phyloP scores from a whole-genome alignment of 2,888 invertebrate species.

The Dryomyza anilis region DNA sequence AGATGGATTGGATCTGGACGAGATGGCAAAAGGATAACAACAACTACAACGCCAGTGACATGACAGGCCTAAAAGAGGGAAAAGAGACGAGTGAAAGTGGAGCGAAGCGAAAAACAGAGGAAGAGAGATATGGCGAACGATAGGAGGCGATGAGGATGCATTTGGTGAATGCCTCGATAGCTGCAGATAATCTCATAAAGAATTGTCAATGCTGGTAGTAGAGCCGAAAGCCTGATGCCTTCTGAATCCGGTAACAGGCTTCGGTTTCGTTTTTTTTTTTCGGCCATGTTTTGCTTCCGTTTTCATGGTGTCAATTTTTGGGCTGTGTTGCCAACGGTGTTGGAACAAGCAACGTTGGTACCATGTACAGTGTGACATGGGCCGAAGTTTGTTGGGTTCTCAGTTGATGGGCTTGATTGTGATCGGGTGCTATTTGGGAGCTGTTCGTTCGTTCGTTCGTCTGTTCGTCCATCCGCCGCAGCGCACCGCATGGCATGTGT shows the following conservation, averaged over 20 bases:
- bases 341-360: not conserved
- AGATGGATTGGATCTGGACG: not conserved
- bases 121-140: not conserved
- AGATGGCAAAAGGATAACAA: not conserved
- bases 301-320: conserved; percentile 10
- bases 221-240: not conserved
- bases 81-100: not conserved
- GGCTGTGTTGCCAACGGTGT: not conserved
- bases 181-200: conserved; percentile 20
- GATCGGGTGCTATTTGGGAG: not conserved
- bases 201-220: conserved; percentile 16
- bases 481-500: too few relatives aligned
- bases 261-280: not conserved
- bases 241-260: not conserved
- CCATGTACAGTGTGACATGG: not conserved
- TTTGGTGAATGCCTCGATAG: conserved; percentile 14
- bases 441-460: not conserved
- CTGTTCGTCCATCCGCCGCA: too few relatives aligned
- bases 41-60: not conserved
- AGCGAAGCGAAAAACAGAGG: too few relatives aligned
- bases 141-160: not conserved
- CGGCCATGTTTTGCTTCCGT: conserved; percentile 12
- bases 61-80: not conserved
- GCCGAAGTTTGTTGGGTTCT: not conserved
- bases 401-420: not conserved